Base-by-base conservation (phyloP, 37 sponge, comb jelly and placozoan species). In the Lycopodina hypogea region DNA sequence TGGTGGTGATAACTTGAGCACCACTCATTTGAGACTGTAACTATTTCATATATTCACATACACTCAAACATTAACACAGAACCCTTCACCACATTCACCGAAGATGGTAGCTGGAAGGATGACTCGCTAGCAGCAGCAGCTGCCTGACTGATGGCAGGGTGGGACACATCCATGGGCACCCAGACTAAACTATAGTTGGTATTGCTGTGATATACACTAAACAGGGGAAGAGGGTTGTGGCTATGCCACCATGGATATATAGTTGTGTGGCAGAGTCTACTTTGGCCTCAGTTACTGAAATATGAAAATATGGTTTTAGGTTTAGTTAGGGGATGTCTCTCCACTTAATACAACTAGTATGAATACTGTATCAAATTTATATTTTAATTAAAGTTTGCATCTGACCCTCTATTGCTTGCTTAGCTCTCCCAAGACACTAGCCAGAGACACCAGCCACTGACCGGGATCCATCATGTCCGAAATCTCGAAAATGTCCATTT, bases 141-240 rank as follows among this genome's bases (percentile, higher is more conserved):
- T 42, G 82, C 74, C 53, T 73, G 74, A 42, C 62, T 71, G 45
- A 61, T 51, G 52, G 69, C 76, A 69, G 82, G 67, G 52, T 74
- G 67, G 23, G 76, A 75, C 69, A 76, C 76, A 72, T 87, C 88
- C 51, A 81, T 77, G 52, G 88, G 88, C 30, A 87, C 69, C 88
- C 88, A 87, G 9, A 87, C 73, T 8, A 87, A 42, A 26, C 81
- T 79, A 58, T 81, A 81, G 72, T 87, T 87, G 58, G 71, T 81
- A 21, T 77, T 39, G 48, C 83, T 82, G 29, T 82, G 88, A 60
- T 87, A 87, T 81, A 87, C 61, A 87, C 82, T 29, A 87, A 53
- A 48, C 88, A 87, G 36, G 88, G 88, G 64, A 87, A 81, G 0
- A 87, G 83, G 1, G 82, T 71, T 3, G 77, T 26, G 17, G 75